Evolutionary conservation across 2,797 vertebrate genomes (phyloP), one percentile per base, ranked within the genome.

Genomic region (Cynodonichthys magdalenae): DNA sequence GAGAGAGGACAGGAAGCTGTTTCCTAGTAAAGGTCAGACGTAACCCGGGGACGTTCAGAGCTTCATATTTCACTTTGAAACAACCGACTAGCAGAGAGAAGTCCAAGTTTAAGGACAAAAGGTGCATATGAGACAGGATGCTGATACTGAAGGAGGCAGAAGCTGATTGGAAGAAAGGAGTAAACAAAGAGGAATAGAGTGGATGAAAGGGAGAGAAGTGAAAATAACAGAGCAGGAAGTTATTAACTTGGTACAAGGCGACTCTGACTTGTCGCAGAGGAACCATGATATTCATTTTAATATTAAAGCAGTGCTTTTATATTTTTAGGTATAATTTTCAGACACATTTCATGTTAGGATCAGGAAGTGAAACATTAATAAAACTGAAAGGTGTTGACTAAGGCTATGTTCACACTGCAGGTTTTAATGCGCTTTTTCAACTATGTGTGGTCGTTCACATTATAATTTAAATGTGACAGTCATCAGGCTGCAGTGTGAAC

Each of bases 151-250:
- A 5, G 17, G 8, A 14, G 14, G 15, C n/a, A 20, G 47, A 24
- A 66, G n/a, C 20, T 65, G 29, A 50, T 56, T 42, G n/a, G 6
- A 63, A 15, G 53, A 50, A 27, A 9, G 15, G 19, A 27, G 15
- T 34, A 46, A 44, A 31, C 1, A 28, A 44, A 24, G 47, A 1
- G 19, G 18, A 18, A 18, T 11, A 45, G 17, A 29, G 20, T 1
- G 2, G 15, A 42, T 15, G 27, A 24, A 42, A 20, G 12, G 24
- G 18, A 17, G 10, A 15, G 11, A 53, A 34, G 24, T 24, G 24
- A 19, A 4, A 36, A 36, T 18, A n/a, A 39, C 1, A 29, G 19
- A 5, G 19, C 18, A 12, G 10, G 34, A 57, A 15, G 29, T 9
- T 44, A 64, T 17, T 41, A 49, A 41, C 29, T 2, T 58, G 18